phyloP scores from a whole-genome alignment of 1,140 invertebrate genomes.

The Orussus abietinus region DNA sequence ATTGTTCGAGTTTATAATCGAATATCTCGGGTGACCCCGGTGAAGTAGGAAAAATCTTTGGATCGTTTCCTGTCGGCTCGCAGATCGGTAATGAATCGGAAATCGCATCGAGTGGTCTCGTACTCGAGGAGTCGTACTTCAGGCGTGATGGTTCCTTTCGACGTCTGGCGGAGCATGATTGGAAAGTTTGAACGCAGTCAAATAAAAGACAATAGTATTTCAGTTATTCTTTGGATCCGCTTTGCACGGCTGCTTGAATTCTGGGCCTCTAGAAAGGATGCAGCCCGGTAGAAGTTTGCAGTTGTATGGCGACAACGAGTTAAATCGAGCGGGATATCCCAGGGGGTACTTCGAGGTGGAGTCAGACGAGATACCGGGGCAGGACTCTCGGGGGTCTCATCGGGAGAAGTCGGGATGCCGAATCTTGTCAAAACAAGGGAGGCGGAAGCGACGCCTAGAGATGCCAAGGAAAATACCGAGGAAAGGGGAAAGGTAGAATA shows the following conservation, averaged over 20 bases:
- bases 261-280: background rate
- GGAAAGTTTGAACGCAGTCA: background rate
- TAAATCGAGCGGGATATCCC: constrained; percentile 1
- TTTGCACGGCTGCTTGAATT: background rate
- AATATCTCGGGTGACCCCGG: too few relatives aligned
- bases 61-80: too few relatives aligned
- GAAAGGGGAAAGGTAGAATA: too few relatives aligned
- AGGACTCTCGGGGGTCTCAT: background rate
- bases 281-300: background rate
- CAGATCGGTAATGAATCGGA: too few relatives aligned
- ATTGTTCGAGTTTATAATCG: too few relatives aligned
- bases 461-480: too few relatives aligned
- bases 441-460: too few relatives aligned
- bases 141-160: too few relatives aligned
- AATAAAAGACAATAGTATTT: background rate
- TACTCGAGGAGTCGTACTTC: too few relatives aligned
- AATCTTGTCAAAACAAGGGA: background rate
- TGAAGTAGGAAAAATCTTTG: too few relatives aligned
- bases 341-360: background rate
- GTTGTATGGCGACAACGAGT: background rate
- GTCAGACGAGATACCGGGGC: background rate
- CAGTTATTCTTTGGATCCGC: background rate
- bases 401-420: background rate
- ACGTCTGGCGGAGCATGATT: background rate
- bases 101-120: too few relatives aligned